A percentile compares a stretch with the other conserved stretches of the same genome.
These are phyloP conservation scores for Falco punctatus DNA, from an alignment of 2,113 vertebrate species.

Conservation along the genomic window DNA sequence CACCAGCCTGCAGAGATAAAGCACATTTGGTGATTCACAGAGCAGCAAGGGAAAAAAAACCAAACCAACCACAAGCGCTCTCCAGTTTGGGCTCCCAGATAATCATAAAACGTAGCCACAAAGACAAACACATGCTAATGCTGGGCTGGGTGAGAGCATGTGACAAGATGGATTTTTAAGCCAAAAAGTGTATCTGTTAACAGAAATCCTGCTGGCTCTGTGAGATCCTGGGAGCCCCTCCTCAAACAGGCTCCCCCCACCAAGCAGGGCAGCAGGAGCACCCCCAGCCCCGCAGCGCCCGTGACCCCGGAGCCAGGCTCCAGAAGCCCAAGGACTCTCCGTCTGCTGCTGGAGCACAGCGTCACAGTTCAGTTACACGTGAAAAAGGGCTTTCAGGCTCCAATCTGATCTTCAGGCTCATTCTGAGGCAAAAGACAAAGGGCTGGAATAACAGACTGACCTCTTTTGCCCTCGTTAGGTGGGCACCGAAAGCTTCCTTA, in stretches of 20 bases:
- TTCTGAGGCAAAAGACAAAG: neutral
- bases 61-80: neutral
- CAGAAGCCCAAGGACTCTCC: neutral
- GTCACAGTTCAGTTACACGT: rapidly evolving
- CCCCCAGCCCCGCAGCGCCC: neutral
- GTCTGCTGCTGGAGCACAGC: neutral
- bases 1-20: neutral
- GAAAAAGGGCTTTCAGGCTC: neutral
- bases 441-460: neutral
- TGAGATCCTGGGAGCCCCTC: neutral
- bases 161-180: neutral
- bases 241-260: neutral
- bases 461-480: neutral
- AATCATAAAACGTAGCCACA: rapidly evolving
- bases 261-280: neutral
- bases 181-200: neutral
- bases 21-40: neutral
- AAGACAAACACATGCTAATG: neutral
- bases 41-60: neutral
- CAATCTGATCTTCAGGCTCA: neutral
- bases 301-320: neutral
- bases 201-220: neutral
- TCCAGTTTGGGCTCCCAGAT: neutral
- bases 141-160: neutral
- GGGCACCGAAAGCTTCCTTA: neutral